Base-by-base conservation (phyloP, 2,797 vertebrate species). In the Tympanoctomys barrerae region DNA sequence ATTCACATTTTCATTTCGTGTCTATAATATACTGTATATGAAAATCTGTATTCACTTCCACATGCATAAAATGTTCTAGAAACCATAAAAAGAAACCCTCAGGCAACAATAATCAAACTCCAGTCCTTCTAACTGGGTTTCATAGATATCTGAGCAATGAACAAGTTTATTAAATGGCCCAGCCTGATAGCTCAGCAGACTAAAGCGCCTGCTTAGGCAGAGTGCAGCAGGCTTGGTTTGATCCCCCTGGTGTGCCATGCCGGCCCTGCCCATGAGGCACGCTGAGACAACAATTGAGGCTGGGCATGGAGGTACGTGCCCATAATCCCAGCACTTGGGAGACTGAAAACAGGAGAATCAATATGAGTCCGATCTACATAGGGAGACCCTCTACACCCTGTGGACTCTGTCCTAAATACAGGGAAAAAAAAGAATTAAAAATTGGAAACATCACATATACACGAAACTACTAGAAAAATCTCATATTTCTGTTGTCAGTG, bases 401-500 rank as follows among this genome's bases (percentile, higher is more conserved):
- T 49, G 49, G 49, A 49, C 49, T 49, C 49, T 49, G 49, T 11
- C 49, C 49, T 49, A 49, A 49, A 49, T 49, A 49, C 49, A 49
- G 49, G 7, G 11, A 70, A 75, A 84, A 78, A 75, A 84, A 78
- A 93, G 73, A 92, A 90, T 66, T 57, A 70, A 84, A 89, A 96
- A 75, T 22, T 24, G 2, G 16, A 90, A 83, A 64, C 12, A 49
- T 92, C 31, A 31, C 46, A 93, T 93, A 16, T 36, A 57, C 6
- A 36, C 71, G 83, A 87, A 91, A 59, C 59, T 49, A 87, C 19
- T 36, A 79, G 82, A 77, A 96, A 92, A 92, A 81, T 46, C 75
- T 84, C 54, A 75, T 6, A 68, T 26, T 87, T 91, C 42, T 39
- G 14, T 39, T 70, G 62, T 84, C 79, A 62, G 18, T 89, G 31